Evolutionary conservation across 1,140 invertebrate species (phyloP), one percentile per base, ranked within the genome.

Genomic region (Eriocheir sinensis): DNA sequence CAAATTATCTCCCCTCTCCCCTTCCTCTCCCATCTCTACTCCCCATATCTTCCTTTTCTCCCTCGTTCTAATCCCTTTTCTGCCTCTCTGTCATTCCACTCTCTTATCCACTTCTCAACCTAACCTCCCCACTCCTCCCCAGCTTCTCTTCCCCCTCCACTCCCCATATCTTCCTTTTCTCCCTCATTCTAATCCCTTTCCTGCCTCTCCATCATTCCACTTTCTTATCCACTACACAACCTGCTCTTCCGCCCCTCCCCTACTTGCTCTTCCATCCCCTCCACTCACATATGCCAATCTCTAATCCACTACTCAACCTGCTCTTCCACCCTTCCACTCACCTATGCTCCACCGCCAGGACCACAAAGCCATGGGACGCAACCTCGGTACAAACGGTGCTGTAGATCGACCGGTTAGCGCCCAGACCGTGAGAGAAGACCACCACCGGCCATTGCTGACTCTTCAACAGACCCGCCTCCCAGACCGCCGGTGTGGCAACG

Each of bases 351-450:
- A 94, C 53, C 38, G 94, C 93, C n/a, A 89, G 89, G 15, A 94
- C 94, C 41, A 91, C 81, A 92, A 94, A 94, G 17, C 94, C 94
- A 92, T 94, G 94, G 38, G 94, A 94, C 4, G 94, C 89, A 41
- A 94, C 12, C 30, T 94, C 94, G 38, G 80, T 38, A n/a, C 94
- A 94, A 27, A 94, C 89, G 32, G 94, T 91, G 81, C 94, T 92
- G 41, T 94, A 94, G 44, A 94, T 94, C n/a, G 94, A 94, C 30
- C 94, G 94, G 86, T 92, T 91, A 34, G 94, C 94, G 88, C 94
- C 88, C 0, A 94, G 90, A 9, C 94, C 94, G 86, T 94, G 94
- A 17, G 94, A 91, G 41, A 94, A 94, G 0, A 94, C 89, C 27
- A 94, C 80, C 12, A 94, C 90, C 6, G 89, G 89, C 38, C 91